Conservation (phyloP, 2,888 invertebrate species). For the Pollenia labialis region DNA sequence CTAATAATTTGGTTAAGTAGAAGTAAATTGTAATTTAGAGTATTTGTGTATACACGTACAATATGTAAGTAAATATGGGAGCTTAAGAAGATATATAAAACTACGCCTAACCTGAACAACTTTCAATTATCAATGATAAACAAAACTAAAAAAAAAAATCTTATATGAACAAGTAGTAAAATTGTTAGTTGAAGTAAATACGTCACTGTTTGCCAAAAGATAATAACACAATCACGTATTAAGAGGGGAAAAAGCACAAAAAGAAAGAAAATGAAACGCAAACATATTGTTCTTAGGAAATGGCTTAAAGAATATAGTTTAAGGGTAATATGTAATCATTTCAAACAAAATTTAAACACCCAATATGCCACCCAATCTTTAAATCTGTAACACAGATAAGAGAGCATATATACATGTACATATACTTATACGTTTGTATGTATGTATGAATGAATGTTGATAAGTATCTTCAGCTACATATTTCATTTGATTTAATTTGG, state of each 20-base stretch:
- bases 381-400: slow-evolving; percentile 10
- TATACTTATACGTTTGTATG: background rate
- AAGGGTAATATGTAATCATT: slow-evolving; percentile 4
- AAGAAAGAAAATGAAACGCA: slow-evolving; percentile 14
- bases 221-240: background rate
- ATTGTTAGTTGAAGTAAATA: slow-evolving; percentile 14
- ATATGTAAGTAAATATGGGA: too few species aligned
- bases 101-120: slow-evolving; percentile 23
- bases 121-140: slow-evolving; percentile 60
- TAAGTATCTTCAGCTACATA: slow-evolving; percentile 32
- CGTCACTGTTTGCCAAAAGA: slow-evolving; percentile 5
- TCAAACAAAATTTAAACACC: slow-evolving; percentile 1
- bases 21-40: background rate
- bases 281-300: slow-evolving; percentile 53
- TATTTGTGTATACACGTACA: background rate
- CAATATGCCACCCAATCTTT: background rate
- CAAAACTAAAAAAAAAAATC: background rate
- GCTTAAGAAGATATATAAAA: background rate
- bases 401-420: background rate
- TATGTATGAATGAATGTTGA: too few species aligned
- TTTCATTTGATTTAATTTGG: slow-evolving; percentile 68
- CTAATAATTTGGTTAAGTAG: slow-evolving; percentile 34
- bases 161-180: background rate
- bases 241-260: background rate
- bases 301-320: background rate